These are phyloP conservation scores for Micromys minutus DNA, from an alignment of 2,113 vertebrate genomes.

Conservation along the genomic window DNA sequence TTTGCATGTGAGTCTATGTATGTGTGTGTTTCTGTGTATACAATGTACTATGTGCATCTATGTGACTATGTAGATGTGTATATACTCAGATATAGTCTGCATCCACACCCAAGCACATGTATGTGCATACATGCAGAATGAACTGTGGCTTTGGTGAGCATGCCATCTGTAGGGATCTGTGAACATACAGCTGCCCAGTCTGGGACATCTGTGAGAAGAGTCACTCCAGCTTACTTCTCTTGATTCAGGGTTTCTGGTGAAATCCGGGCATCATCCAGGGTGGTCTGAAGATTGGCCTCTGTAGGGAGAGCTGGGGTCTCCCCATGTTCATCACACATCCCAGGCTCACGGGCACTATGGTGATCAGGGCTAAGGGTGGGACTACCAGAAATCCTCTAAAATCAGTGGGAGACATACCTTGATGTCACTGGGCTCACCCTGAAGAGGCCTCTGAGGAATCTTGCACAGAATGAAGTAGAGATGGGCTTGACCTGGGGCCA, in stretches of 20 bases:
- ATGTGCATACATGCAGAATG: background rate
- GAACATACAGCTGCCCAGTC: background rate
- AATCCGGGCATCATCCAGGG: fast-evolving
- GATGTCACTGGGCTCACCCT: too few species aligned
- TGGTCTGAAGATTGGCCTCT: too few species aligned
- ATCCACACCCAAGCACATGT: background rate
- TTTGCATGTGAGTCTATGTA: background rate
- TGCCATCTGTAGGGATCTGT: background rate
- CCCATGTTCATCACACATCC: fast-evolving
- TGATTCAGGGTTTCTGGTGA: too few species aligned
- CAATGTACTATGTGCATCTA: background rate
- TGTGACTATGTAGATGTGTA: background rate
- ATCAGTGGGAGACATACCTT: background rate
- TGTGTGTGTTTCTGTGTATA: background rate
- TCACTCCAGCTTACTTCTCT: background rate
- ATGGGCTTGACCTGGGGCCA: background rate
- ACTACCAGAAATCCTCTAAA: background rate
- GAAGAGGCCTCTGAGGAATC: background rate
- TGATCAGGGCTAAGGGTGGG: background rate
- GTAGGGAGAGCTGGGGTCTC: background rate
- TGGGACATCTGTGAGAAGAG: fast-evolving
- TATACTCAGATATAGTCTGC: background rate
- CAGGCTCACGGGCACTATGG: background rate
- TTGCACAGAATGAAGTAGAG: too few species aligned
- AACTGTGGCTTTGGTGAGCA: background rate